Percentiles rank a stretch among this genome's conserved stretches.
Conservation (phyloP, 2,888 invertebrate species). For the Resseliella maxima region DNA sequence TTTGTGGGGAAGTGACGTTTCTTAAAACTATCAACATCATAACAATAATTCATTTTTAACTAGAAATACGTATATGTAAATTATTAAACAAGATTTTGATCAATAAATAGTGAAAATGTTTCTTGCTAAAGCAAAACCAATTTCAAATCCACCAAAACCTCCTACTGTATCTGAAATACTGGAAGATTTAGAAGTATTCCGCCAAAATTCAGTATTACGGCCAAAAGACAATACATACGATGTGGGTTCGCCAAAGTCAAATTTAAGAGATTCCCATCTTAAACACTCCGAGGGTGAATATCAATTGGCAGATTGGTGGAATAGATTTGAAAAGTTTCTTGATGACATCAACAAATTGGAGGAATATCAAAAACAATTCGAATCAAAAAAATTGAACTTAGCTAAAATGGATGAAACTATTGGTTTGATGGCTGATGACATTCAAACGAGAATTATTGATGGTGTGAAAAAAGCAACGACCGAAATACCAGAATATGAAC, state of each 20-base stretch:
- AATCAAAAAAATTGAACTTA: conserved; percentile 61
- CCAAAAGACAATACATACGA: background rate
- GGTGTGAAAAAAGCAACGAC: background rate
- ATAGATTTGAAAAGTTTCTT: conserved; percentile 65
- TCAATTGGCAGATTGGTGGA: conserved; percentile 64
- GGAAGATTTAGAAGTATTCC: conserved; percentile 65
- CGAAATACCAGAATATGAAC: background rate
- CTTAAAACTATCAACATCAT: conserved; percentile 29
- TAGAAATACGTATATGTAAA: background rate
- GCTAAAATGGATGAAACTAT: background rate
- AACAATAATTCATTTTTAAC: background rate
- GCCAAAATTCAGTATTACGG: conserved; percentile 60
- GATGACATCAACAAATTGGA: conserved; percentile 63
- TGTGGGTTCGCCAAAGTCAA: background rate
- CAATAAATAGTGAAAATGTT: conserved; percentile 9
- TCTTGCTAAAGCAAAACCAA: conserved; percentile 59
- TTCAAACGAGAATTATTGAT: conserved; percentile 31
- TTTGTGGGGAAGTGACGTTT: background rate
- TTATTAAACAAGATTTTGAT: background rate
- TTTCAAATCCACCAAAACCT: conserved; percentile 62
- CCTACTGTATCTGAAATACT: conserved; percentile 64
- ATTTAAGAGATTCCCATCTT: background rate
- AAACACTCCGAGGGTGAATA: background rate
- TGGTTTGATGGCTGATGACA: conserved; percentile 27
- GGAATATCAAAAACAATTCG: conserved; percentile 60